These are phyloP conservation scores for Drosophila subpulchrella DNA, from an alignment of 1,140 invertebrate species.

Conservation along the genomic window DNA sequence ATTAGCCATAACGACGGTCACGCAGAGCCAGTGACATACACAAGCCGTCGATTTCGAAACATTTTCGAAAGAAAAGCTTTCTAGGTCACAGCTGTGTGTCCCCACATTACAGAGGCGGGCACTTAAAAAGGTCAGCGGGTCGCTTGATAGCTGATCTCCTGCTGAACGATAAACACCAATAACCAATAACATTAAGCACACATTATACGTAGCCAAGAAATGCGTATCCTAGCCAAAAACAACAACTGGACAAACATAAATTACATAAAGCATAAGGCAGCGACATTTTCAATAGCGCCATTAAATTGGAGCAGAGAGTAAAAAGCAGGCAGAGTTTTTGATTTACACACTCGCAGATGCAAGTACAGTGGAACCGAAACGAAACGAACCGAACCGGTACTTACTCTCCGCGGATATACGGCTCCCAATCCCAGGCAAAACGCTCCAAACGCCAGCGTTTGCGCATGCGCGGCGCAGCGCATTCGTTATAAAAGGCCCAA, in stretches of 20 bases:
- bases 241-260: slow-evolving; percentile 59
- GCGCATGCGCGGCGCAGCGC: slow-evolving; percentile 40
- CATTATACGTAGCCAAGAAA: slow-evolving; percentile 16
- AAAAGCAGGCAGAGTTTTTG: slow-evolving; percentile 64
- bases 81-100: slow-evolving; percentile 66
- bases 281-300: slow-evolving; percentile 53
- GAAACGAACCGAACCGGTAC: neutral
- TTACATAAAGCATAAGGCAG: slow-evolving; percentile 59
- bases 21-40: slow-evolving; percentile 46
- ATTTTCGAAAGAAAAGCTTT: slow-evolving; percentile 77
- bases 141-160: slow-evolving; percentile 12
- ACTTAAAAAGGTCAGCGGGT: slow-evolving; percentile 61
- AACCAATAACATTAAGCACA: slow-evolving; percentile 60
- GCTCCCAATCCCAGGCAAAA: neutral
- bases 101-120: slow-evolving; percentile 30
- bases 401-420: slow-evolving; percentile 14
- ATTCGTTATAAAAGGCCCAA: slow-evolving; percentile 77
- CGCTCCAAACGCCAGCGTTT: slow-evolving; percentile 5
- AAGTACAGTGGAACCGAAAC: slow-evolving; percentile 26
- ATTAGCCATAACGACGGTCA: slow-evolving; percentile 70
- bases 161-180: slow-evolving; percentile 23
- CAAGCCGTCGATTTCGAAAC: slow-evolving; percentile 39
- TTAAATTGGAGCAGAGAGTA: slow-evolving; percentile 70
- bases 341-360: slow-evolving; percentile 61
- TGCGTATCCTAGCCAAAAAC: slow-evolving; percentile 70